Percentiles rank a stretch among this genome's conserved stretches.
These are phyloP conservation scores for Pangasius mekongensis DNA, from an alignment of 2,797 vertebrate genomes.

Conservation along the genomic window DNA sequence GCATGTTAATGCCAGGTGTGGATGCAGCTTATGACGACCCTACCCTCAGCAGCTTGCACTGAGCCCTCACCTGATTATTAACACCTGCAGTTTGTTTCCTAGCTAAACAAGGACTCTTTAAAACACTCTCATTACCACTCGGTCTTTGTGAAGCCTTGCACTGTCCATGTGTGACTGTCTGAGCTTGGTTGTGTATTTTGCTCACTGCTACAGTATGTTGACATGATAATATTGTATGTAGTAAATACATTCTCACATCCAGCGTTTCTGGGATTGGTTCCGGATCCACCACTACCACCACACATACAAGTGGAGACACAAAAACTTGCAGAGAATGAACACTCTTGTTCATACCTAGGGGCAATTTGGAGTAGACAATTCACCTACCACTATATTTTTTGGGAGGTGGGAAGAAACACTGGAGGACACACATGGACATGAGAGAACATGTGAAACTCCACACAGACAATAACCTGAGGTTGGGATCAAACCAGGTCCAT, in stretches of 20 bases:
- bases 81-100: not conserved
- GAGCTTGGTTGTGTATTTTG: not conserved
- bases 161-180: not conserved
- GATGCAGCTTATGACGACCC: not conserved
- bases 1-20: not conserved
- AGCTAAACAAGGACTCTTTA: not conserved
- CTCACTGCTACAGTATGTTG: not conserved
- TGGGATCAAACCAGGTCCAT: not conserved
- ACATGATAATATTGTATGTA: not conserved
- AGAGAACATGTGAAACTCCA: not conserved
- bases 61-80: not conserved
- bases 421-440: not conserved
- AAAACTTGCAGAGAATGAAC: not conserved
- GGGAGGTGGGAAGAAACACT: not conserved
- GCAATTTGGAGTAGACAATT: not conserved
- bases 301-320: not conserved
- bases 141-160: not conserved
- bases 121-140: not conserved
- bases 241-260: not conserved
- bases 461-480: not conserved
- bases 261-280: not conserved
- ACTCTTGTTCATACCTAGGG: not conserved
- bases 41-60: not conserved
- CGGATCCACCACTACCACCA: not conserved
- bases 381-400: not conserved